Evolutionary conservation across 2,888 invertebrate genomes (phyloP), one percentile per base, ranked within the genome.

Genomic region (Flexamia atlantica): DNA sequence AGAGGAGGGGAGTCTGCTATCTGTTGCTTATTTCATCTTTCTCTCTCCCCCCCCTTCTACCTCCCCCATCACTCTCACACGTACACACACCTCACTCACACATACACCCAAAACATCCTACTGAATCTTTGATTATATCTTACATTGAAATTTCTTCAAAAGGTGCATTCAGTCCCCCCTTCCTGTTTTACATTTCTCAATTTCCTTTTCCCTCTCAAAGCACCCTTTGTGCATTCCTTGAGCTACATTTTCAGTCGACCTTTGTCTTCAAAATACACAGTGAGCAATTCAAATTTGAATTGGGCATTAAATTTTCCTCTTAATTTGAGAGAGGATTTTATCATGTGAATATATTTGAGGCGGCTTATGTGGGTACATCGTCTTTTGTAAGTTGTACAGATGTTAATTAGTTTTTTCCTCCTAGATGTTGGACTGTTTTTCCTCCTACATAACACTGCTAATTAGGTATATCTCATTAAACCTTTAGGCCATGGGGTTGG

Each of bases 121-220:
- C 83, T 87, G 86, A 87, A 87, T 86, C 86, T 87, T 86, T 87
- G 85, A 87, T 87, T 84, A 84, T 74, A 85, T 84, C 84, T 82
- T 84, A 84, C 85, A 85, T 84, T 84, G 81, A 85, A 85, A 85
- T 86, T 85, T 86, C 83, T 85, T 85, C 83, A 85, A 85, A 84
- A 84, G 83, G 83, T 83, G 83, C 83, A 83, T 80, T 80, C 79
- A 83, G 40, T 68, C 70, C 74, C 23, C 82, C 70, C 80, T 84
- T 79, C 81, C 81, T 84, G 74, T 84, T 84, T 82, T 84, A 84
- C 84, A 84, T 84, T 68, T 84, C 82, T 76, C 79, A 82, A 84
- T 82, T 84, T 84, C 82, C 82, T 68, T 84, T 82, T 84, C 82
- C 53, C 74, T 82, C 36, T 82, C 64, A 76, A 57, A 76, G 64